Conservation (phyloP, 2,113 vertebrate genomes). For the Hassar affinis region DNA sequence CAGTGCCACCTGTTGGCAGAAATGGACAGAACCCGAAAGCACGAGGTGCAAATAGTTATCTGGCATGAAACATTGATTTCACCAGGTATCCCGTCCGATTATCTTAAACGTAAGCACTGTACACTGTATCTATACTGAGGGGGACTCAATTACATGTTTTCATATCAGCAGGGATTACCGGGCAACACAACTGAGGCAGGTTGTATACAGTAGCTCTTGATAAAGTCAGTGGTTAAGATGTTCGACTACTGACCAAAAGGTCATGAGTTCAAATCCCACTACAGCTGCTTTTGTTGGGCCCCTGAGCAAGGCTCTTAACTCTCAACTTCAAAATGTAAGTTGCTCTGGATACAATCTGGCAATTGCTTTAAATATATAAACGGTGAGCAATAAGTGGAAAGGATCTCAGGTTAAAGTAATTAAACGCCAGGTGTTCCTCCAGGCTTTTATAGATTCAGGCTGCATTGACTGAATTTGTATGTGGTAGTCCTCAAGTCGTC, state of each 20-base stretch:
- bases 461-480: background rate
- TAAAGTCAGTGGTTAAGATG: no score
- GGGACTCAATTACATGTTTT: background rate
- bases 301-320: no score
- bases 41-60: background rate
- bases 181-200: background rate
- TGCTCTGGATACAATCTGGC: no score
- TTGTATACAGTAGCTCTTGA: background rate
- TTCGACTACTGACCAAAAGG: no score
- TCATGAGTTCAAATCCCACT: no score
- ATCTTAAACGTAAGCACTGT: background rate
- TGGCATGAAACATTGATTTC: background rate
- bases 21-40: background rate
- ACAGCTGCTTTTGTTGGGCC: no score
- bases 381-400: background rate
- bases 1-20: slow-evolving; percentile 46
- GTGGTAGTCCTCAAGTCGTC: no score
- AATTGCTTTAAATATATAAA: no score
- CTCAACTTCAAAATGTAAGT: no score
- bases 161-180: background rate
- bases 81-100: background rate
- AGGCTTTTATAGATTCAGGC: background rate
- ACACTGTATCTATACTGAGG: no score
- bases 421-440: background rate
- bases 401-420: background rate